A percentile compares a stretch with the other conserved stretches of the same genome.
These are phyloP conservation scores for Ivindomyrus marchei DNA, from an alignment of 2,113 vertebrate species.

Conservation along the genomic window DNA sequence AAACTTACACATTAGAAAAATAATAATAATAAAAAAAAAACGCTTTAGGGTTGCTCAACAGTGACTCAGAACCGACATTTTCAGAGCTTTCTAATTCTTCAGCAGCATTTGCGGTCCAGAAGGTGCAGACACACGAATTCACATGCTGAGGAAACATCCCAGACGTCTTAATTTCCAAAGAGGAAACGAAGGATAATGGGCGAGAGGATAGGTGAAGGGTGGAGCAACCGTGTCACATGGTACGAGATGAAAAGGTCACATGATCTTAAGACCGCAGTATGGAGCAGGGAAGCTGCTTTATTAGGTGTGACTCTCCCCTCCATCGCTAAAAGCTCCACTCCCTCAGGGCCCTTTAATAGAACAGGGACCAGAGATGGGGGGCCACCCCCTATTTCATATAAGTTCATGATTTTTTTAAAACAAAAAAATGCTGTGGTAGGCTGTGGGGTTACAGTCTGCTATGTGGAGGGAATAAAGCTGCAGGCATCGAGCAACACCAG, in stretches of 20 bases:
- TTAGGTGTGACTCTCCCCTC: conserved; percentile 1
- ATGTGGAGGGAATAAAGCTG: not conserved
- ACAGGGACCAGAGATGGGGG: not conserved
- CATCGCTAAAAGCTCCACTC: not conserved
- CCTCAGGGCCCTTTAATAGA: conserved; percentile 10
- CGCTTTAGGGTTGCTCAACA: not conserved
- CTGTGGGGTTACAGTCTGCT: not conserved
- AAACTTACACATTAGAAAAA: not conserved
- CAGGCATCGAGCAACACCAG: not conserved
- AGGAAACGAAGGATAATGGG: not conserved
- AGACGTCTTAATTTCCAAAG: not conserved
- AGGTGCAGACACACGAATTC: not conserved
- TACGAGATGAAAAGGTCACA: not conserved
- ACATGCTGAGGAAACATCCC: not conserved
- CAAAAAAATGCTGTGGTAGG: not conserved
- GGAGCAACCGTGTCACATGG: not conserved
- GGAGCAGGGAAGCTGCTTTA: not conserved
- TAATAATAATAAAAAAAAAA: not conserved
- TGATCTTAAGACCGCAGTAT: not conserved
- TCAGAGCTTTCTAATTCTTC: not conserved
- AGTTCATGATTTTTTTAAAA: not conserved
- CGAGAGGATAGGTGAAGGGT: not conserved
- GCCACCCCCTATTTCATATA: not conserved
- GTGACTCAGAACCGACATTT: not conserved
- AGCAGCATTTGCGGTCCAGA: not conserved